These are phyloP conservation scores for Auanema sp. DNA, from an alignment of 2,888 invertebrate species.

Conservation along the genomic window DNA sequence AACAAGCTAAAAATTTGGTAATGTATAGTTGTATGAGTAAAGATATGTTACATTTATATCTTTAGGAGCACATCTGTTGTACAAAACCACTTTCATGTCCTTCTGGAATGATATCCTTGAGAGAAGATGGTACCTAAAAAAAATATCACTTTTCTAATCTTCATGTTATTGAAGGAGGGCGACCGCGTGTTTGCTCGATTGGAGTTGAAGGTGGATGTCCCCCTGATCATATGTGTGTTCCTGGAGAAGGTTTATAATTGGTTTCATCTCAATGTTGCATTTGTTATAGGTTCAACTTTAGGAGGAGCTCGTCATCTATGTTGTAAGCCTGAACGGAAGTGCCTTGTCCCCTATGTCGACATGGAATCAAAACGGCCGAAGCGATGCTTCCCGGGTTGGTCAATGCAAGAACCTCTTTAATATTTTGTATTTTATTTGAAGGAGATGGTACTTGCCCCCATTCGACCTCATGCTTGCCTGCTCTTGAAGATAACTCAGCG, in stretches of 20 bases:
- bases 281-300: constrained; percentile 5
- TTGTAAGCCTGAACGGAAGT: constrained; percentile 41
- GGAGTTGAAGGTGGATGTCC: constrained; percentile 47
- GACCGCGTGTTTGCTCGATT: constrained; percentile 38
- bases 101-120: constrained; percentile 41
- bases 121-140: constrained; percentile 29
- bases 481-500: constrained; percentile 36
- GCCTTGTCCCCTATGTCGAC: constrained; percentile 47
- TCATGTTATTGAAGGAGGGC: constrained; percentile 19
- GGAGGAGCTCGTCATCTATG: constrained; percentile 37
- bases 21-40: too few relatives aligned
- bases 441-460: constrained; percentile 36
- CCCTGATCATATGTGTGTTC: constrained; percentile 40
- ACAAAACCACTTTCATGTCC: constrained; percentile 45
- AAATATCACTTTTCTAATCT: neutral
- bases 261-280: neutral
- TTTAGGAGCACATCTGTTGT: constrained; percentile 46
- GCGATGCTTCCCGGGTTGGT: constrained; percentile 43
- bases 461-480: constrained; percentile 42
- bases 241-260: constrained; percentile 24
- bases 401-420: too few relatives aligned
- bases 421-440: constrained; percentile 1
- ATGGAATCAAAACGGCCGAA: constrained; percentile 30
- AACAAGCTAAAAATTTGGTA: constrained; percentile 43
- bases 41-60: constrained; percentile 9